Evolutionary conservation across 2,888 invertebrate genomes (phyloP).

Genomic region (Cephonodes hylas): DNA sequence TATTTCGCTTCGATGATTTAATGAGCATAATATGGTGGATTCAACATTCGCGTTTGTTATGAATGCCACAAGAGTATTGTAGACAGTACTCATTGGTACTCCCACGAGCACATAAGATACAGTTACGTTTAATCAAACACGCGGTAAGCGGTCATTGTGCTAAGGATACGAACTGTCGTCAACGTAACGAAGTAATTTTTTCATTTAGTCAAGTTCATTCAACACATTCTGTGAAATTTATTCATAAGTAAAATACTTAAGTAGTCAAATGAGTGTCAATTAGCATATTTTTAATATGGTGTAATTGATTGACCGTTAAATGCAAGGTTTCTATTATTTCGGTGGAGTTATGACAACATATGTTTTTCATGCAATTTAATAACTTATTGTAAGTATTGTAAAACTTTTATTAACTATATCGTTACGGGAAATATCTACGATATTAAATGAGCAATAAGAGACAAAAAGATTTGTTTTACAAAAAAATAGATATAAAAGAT

Average conservation of each 20-base stretch:
- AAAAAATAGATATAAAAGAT: too few species aligned
- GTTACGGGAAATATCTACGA: too few species aligned
- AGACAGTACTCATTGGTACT: slow-evolving; percentile 4
- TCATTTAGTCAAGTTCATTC: slow-evolving; percentile 5
- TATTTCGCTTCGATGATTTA: neutral
- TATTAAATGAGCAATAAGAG: too few species aligned
- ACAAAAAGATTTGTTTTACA: too few species aligned
- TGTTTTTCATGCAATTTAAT: too few species aligned
- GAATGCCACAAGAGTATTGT: neutral
- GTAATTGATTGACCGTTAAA: neutral
- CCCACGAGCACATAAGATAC: slow-evolving; percentile 9
- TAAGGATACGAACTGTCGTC: slow-evolving; percentile 5
- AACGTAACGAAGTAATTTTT: slow-evolving; percentile 5
- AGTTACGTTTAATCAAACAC: slow-evolving; percentile 8
- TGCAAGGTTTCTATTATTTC: neutral
- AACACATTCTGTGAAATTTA: neutral
- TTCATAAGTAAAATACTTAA: neutral
- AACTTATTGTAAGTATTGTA: too few species aligned
- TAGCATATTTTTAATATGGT: neutral
- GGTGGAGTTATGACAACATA: neutral
- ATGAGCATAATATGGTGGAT: neutral
- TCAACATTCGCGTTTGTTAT: neutral
- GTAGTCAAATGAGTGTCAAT: neutral
- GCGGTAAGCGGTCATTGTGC: slow-evolving; percentile 10
- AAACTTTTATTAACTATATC: too few species aligned